Evolutionary conservation across 1,140 invertebrate species (phyloP).

Genomic region (Zophobas morio): DNA sequence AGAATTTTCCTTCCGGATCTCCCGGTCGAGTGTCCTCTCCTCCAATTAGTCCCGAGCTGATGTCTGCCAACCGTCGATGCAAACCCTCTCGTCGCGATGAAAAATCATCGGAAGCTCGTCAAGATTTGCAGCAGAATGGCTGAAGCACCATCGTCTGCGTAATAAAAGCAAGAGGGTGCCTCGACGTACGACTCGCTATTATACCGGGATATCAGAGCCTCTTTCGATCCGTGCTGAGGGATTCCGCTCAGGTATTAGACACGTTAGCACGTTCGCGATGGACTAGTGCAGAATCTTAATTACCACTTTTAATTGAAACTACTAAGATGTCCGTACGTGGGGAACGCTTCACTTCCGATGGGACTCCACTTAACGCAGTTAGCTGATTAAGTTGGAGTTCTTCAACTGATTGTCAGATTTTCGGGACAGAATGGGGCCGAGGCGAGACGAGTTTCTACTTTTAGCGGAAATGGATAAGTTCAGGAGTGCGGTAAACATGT

Average conservation of each 20-base stretch:
- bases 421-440: no score
- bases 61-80: background rate
- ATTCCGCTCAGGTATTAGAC: conserved; percentile 44
- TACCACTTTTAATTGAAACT: conserved; percentile 46
- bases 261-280: conserved; percentile 42
- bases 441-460: no score
- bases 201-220: background rate
- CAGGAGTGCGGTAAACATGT: no score
- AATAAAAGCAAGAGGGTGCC: conserved; percentile 11
- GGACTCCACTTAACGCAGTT: conserved; percentile 20
- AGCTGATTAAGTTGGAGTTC: conserved; percentile 27
- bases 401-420: conserved; percentile 28
- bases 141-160: background rate
- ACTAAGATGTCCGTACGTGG: conserved; percentile 35
- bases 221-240: conserved; percentile 21
- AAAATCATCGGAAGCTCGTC: conserved; percentile 10
- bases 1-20: no score
- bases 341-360: conserved; percentile 37
- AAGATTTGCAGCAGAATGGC: conserved; percentile 1
- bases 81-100: background rate
- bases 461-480: no score
- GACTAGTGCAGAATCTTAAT: conserved; percentile 45
- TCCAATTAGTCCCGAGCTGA: background rate
- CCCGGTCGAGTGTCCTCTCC: background rate
- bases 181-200: conserved; percentile 1